Evolutionary conservation across 2,888 invertebrate species (phyloP).

Genomic region (Cyclophora punctaria): DNA sequence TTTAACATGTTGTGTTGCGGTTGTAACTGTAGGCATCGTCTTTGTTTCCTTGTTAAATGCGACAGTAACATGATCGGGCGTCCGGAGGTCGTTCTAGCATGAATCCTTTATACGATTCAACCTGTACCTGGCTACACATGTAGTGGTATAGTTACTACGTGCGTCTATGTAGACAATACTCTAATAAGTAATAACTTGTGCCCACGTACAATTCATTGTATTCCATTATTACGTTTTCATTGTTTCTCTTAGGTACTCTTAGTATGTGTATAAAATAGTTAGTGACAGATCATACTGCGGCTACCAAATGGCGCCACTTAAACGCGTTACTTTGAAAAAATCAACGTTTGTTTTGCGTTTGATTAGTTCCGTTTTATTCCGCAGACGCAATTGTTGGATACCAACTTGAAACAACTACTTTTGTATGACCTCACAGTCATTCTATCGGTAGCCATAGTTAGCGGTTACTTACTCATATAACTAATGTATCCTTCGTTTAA

Average conservation of each 20-base stretch:
- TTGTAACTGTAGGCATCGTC: conserved; percentile 14
- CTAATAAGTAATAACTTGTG: no score
- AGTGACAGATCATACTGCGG: neutral
- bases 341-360: no score
- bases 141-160: no score
- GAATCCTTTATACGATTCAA: conserved; percentile 4
- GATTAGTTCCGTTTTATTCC: no score
- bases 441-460: no score
- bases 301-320: neutral
- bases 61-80: conserved; percentile 13
- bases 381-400: no score
- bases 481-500: no score
- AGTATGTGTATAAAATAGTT: neutral
- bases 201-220: neutral
- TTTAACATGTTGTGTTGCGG: conserved; percentile 8
- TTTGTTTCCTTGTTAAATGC: conserved; percentile 11
- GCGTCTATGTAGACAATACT: no score
- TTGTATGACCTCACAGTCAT: no score
- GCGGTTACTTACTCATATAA: no score
- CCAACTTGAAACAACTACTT: no score
- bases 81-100: conserved; percentile 12
- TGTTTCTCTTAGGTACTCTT: neutral
- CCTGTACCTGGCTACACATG: neutral
- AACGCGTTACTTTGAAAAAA: no score
- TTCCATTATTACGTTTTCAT: neutral